A percentile compares a stretch with the other conserved stretches of the same genome.
Conservation (phyloP, 2,797 vertebrate genomes). For the Echiichthys vipera region DNA sequence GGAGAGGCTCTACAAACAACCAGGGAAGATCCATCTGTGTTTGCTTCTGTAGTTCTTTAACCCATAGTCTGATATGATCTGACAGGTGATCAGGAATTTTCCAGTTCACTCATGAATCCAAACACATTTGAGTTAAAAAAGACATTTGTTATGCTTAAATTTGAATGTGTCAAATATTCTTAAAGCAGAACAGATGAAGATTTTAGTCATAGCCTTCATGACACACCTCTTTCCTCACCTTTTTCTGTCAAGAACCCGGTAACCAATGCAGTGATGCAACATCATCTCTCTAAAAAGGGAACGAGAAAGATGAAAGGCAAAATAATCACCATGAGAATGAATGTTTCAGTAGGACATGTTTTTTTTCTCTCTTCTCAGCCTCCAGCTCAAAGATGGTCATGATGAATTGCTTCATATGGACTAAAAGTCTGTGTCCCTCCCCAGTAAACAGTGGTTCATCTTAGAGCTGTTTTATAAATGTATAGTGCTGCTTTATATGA, state of each 20-base stretch:
- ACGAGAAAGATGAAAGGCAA: conserved; percentile 3
- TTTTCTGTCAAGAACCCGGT: too few species aligned
- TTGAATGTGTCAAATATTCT: background rate
- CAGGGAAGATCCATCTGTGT: conserved; percentile 1
- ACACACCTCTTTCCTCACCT: too few species aligned
- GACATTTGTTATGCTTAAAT: background rate
- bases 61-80: background rate
- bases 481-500: conserved; percentile 18
- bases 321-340: conserved; percentile 37
- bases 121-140: background rate
- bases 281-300: too few species aligned
- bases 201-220: too few species aligned
- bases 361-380: conserved; percentile 7
- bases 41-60: conserved; percentile 12
- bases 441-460: conserved; percentile 39
- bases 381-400: conserved; percentile 30
- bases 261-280: too few species aligned
- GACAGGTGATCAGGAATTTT: conserved; percentile 1
- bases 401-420: conserved; percentile 64
- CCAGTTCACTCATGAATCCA: background rate
- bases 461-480: conserved; percentile 25
- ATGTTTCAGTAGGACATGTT: conserved; percentile 34
- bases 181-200: background rate
- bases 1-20: conserved; percentile 1
- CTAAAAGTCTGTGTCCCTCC: conserved; percentile 39